phyloP scores from a whole-genome alignment of 92 coral and sea anemone species.

The Phenganax marumi region DNA sequence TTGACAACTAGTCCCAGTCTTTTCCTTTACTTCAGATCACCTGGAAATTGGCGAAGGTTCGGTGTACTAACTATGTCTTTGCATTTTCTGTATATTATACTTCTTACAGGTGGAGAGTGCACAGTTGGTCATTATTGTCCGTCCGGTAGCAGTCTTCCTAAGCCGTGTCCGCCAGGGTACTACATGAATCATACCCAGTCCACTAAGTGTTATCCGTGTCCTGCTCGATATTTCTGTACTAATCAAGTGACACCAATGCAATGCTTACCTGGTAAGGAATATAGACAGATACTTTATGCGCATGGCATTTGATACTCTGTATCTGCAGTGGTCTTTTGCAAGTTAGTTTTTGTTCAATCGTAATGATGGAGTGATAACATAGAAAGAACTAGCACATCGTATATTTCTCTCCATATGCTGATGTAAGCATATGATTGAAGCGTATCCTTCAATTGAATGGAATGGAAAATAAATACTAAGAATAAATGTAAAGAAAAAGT shows the following conservation, averaged over 20 bases:
- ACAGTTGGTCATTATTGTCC: constrained; percentile 93
- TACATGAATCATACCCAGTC: constrained; percentile 92
- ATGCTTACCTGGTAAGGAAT: constrained; percentile 81
- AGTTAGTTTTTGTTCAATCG: not conserved
- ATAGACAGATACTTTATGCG: not conserved
- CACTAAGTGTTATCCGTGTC: constrained; percentile 78
- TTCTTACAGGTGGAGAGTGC: constrained; percentile 78
- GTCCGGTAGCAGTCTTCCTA: constrained; percentile 76
- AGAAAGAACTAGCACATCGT: not conserved
- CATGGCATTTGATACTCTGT: not conserved
- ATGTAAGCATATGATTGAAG: too few species aligned
- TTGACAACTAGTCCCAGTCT: too few species aligned
- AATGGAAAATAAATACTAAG: too few species aligned
- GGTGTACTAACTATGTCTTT: too few species aligned
- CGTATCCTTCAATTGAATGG: too few species aligned
- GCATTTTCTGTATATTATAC: not conserved
- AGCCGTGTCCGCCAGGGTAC: constrained; percentile 80
- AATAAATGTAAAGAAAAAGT: too few species aligned
- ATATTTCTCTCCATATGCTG: too few species aligned
- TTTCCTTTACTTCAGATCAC: too few species aligned
- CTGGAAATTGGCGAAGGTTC: too few species aligned
- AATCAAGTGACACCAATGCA: constrained; percentile 71
- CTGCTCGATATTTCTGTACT: constrained; percentile 81
- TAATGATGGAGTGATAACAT: not conserved
- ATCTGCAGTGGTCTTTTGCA: not conserved